Conservation (phyloP, 2,797 vertebrate species). For the Holocentrus rufus region DNA sequence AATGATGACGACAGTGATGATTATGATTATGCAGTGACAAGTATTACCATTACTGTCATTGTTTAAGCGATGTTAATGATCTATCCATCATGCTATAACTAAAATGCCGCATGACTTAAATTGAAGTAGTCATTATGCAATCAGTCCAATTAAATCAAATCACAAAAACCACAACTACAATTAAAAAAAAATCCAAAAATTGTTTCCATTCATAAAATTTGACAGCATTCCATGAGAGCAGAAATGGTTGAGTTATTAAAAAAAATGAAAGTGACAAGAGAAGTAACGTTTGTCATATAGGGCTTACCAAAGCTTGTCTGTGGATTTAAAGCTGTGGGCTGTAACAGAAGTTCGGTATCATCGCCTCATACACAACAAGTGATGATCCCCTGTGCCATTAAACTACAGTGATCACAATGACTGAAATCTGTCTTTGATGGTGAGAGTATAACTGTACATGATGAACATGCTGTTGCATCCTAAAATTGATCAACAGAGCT, state of each 20-base stretch:
- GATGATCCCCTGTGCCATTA: not conserved
- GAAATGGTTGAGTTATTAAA: not conserved
- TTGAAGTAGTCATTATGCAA: not conserved
- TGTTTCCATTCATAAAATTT: not conserved
- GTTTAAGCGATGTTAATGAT: not conserved
- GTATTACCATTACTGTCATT: not conserved
- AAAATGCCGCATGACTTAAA: too few relatives aligned
- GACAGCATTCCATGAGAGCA: not conserved
- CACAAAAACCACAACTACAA: not conserved
- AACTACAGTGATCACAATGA: not conserved
- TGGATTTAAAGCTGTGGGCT: constrained; percentile 38
- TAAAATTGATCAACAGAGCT: not conserved
- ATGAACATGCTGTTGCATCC: not conserved
- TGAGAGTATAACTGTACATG: not conserved
- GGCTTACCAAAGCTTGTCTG: constrained; percentile 26
- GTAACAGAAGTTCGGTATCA: constrained; percentile 40
- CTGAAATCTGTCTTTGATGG: not conserved
- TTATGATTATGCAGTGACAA: not conserved
- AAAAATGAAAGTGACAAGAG: not conserved
- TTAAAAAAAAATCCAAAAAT: not conserved
- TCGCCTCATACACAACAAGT: constrained; percentile 3
- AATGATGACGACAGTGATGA: not conserved
- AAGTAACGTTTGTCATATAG: not conserved
- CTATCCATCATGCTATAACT: constrained; percentile 2
- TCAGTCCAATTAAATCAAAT: constrained; percentile 2